Evolutionary conservation across 2,888 invertebrate species (phyloP), one percentile per base, ranked within the genome.

Genomic region (Prosopocoilus inquinatus): DNA sequence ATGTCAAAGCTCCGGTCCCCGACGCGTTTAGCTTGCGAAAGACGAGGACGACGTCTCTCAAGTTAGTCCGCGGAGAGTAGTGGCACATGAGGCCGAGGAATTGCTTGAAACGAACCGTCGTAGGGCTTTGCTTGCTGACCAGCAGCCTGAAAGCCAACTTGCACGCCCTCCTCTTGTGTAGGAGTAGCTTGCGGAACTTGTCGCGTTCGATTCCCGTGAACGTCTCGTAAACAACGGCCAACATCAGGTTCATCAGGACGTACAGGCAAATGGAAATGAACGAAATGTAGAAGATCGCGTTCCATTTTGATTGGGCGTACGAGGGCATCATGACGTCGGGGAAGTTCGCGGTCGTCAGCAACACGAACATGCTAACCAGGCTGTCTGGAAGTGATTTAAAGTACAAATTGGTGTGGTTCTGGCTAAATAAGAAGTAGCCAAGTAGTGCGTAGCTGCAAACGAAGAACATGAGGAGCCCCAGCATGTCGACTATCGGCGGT

Each of bases 281-380:
- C 4, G 89, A 84, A 58, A 94, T 87, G 78, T 94, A 94, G 79
- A 92, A 94, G 55, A 91, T 78, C n/a, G 90, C 88, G 69, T 89
- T 89, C 87, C 89, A 91, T 72, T 87, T 88, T 35, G 86, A 89
- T 67, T 83, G 82, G 16, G 89, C 86, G 74, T 92, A 94, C 0
- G 92, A 88, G 3, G 90, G 91, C 93, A 94, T 93, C 94, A 94
- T 94, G 13, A 94, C 91, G 75, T 94, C 94, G 2, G 94, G 94
- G 78, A 89, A 94, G 78, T 94, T 94, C 56, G 94, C 93, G 9
- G 93, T 93, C 1, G 94, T 94, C n/a, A 94, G 81, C 52, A 94
- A 81, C 34, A 94, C 91, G 75, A 93, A 94, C 79, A 94, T 86
- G 69, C 89, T 92, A 69, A 94, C 89, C 75, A 94, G 93, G 61